Evolutionary conservation across 2,888 invertebrate species (phyloP).

Genomic region (Spodoptera picta): DNA sequence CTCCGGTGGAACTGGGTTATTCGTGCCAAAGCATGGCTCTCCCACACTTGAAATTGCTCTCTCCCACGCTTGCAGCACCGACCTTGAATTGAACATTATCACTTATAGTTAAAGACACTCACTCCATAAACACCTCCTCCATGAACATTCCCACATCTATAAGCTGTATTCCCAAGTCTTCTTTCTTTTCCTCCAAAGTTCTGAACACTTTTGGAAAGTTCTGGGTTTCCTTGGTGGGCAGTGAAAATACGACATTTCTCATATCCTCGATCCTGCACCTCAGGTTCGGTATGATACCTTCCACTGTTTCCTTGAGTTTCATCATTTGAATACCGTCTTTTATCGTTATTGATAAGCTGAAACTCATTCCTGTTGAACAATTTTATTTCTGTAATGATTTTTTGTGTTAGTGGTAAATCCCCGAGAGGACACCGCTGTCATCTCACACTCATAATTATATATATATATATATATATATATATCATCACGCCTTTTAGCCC

Average conservation of each 20-base stretch:
- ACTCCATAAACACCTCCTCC: slow-evolving; percentile 44
- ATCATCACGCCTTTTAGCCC: no score
- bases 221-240: slow-evolving; percentile 27
- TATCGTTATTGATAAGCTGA: slow-evolving; percentile 31
- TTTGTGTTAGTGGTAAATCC: no score
- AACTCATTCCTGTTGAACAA: slow-evolving; percentile 33
- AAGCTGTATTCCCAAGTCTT: slow-evolving; percentile 9
- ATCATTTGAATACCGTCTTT: slow-evolving; percentile 16
- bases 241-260: slow-evolving; percentile 25
- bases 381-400: no score
- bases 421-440: no score
- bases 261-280: slow-evolving; percentile 10
- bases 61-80: no score
- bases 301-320: slow-evolving; percentile 14
- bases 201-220: slow-evolving; percentile 28
- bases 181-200: slow-evolving; percentile 18
- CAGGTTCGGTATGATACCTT: slow-evolving; percentile 6
- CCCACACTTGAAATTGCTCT: no score
- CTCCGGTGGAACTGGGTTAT: no score
- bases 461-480: no score
- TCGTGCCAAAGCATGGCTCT: no score
- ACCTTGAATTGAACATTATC: no score
- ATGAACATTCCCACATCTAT: slow-evolving; percentile 44
- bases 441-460: no score
- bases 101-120: slow-evolving; percentile 1